Evolutionary conservation across 2,888 invertebrate species (phyloP), one percentile per base, ranked within the genome.

Genomic region (Punctoribates punctum): DNA sequence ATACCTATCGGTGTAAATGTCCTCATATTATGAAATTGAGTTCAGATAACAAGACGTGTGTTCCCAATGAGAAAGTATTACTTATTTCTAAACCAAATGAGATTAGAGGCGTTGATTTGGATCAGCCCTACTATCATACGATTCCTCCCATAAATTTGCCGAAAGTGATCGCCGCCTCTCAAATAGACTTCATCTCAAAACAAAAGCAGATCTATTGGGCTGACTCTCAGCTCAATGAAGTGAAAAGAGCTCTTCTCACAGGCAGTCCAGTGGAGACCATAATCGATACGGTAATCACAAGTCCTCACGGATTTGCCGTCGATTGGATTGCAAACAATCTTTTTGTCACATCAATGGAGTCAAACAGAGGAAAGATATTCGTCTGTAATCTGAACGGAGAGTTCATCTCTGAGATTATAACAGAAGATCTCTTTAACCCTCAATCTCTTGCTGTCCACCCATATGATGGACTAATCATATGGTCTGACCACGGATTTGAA

Each of bases 1-100:
- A 85, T 29, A 87, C 86, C 11, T 89, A 87, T 81, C 87, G 86
- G 79, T 94, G 94, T 85, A 92, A 91, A 79, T 94, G 93, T 83
- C 93, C 93, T 25, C 93, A 94, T 85, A 88, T 94, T 74, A 93
- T 92, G 91, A 88, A 90, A 60, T 85, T 94, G 38, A 87, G 87
- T 76, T 79, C 83, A 0, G 90, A 93, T 83, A 85, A 87, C 76
- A 85, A 84, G 80, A 90, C 88, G n/a, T 91, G 91, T 82, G 85
- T 88, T 87, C 91, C 88, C 77, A 91, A 93, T 84, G 91, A 92
- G 83, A 88, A 88, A 81, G 91, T 94, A 75, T 84, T 94, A 79
- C 85, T 94, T 79, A 90, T 93, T 82, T 90, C 90, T 2, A 87
- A 90, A 82, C 86, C 87, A 54, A 90, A 89, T 80, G 91, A 91